Conservation (phyloP, 2,797 vertebrate species). For the Leptoclinus maculatus region DNA sequence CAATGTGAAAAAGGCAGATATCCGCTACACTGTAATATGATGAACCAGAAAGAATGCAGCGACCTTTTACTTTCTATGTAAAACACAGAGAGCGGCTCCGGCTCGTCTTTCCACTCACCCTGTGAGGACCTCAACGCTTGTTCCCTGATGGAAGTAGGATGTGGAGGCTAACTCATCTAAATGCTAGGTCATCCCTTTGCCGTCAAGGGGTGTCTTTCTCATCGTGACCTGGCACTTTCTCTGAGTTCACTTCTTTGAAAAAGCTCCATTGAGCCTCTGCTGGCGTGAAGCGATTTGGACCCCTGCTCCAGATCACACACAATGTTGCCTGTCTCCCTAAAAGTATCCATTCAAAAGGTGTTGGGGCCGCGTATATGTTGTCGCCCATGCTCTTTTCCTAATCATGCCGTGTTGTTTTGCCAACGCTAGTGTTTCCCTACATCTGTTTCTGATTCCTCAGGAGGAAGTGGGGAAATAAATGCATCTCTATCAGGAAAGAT, state of each 20-base stretch:
- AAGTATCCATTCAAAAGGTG: conserved; percentile 65
- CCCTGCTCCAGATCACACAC: conserved; percentile 66
- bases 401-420: conserved; percentile 69
- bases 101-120: conserved; percentile 38
- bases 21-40: conserved; percentile 38
- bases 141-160: conserved; percentile 47
- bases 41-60: conserved; percentile 34
- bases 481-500: conserved; percentile 73
- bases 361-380: conserved; percentile 48
- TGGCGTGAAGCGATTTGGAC: conserved; percentile 50
- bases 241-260: conserved; percentile 54
- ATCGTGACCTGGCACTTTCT: conserved; percentile 66
- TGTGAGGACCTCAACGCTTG: conserved; percentile 36
- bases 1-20: conserved; percentile 46
- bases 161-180: conserved; percentile 58
- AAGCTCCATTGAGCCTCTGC: conserved; percentile 60
- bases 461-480: conserved; percentile 59
- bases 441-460: conserved; percentile 80
- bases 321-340: conserved; percentile 46
- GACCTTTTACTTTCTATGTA: conserved; percentile 26
- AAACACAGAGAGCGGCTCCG: conserved; percentile 32
- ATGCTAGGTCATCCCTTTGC: conserved; percentile 66
- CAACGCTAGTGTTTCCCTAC: conserved; percentile 63
- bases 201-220: conserved; percentile 58
- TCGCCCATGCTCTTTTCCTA: conserved; percentile 67